Percentiles rank a stretch among this genome's conserved stretches.
These are phyloP conservation scores for Chloroceryle aenea DNA, from an alignment of 2,113 vertebrate genomes.

Conservation along the genomic window DNA sequence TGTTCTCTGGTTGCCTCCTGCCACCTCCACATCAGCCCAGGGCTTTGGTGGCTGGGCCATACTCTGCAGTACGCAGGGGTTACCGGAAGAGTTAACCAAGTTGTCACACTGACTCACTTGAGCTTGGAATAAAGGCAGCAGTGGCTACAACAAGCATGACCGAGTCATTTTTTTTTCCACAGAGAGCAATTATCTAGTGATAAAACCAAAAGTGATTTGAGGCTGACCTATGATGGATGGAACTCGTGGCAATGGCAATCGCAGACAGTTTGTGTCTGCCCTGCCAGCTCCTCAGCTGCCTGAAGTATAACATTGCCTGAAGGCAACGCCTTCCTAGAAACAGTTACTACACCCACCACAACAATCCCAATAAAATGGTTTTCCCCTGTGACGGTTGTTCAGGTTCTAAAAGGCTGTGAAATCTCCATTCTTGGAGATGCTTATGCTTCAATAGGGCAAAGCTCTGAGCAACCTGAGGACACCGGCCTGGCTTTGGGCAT, in stretches of 20 bases:
- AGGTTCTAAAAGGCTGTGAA: background rate
- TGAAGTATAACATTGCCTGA: fast-evolving
- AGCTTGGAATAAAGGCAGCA: background rate
- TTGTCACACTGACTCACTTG: fast-evolving
- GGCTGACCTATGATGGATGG: background rate
- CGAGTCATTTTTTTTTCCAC: background rate
- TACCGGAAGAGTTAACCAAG: fast-evolving
- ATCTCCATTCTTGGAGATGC: background rate
- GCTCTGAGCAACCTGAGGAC: background rate
- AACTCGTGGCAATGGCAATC: fast-evolving
- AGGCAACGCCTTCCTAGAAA: background rate
- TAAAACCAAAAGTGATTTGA: background rate
- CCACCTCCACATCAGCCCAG: background rate
- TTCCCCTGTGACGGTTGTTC: fast-evolving
- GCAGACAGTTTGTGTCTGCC: background rate
- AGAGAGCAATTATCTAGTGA: background rate
- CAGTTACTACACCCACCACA: background rate
- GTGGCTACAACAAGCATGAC: background rate
- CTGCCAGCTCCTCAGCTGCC: background rate
- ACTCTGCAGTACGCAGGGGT: background rate
- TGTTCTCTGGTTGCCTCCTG: background rate
- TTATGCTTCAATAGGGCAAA: background rate
- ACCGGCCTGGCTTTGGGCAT: background rate
- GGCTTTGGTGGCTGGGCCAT: background rate
- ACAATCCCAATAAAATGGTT: background rate